Percentiles rank a stretch among this genome's conserved stretches.
Evolutionary conservation across 2,888 invertebrate species (phyloP).

Genomic region (Caenorhabditis afra): DNA sequence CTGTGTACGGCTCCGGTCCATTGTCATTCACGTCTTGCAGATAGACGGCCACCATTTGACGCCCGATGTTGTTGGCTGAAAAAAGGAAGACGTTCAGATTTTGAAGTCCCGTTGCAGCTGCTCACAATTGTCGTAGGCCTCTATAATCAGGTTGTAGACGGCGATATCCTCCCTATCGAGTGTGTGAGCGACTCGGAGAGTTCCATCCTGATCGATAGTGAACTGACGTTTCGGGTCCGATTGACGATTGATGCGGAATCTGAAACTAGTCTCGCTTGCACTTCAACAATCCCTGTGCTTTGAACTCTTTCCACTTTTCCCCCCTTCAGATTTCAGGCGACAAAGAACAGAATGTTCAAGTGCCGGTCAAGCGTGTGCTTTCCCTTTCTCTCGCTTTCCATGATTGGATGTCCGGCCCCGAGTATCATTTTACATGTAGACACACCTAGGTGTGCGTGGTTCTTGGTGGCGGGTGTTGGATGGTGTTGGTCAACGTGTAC

Average conservation of each 20-base stretch:
- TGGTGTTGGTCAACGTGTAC: slow-evolving; percentile 15
- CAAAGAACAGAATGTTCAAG: slow-evolving; percentile 1
- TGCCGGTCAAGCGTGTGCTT: slow-evolving; percentile 28
- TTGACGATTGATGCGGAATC: slow-evolving; percentile 87
- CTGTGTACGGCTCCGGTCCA: slow-evolving; percentile 90
- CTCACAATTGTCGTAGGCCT: slow-evolving; percentile 91
- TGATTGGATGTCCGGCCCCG: slow-evolving; percentile 40
- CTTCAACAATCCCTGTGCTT: too few relatives aligned
- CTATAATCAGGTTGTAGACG: slow-evolving; percentile 94
- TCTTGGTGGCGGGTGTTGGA: background rate
- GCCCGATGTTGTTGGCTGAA: slow-evolving; percentile 87
- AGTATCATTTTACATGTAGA: slow-evolving; percentile 47
- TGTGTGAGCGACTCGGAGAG: slow-evolving; percentile 92
- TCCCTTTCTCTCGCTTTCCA: slow-evolving; percentile 20
- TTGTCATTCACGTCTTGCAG: slow-evolving; percentile 94
- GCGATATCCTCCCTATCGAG: slow-evolving; percentile 95
- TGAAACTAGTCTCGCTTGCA: slow-evolving; percentile 46
- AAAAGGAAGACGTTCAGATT: slow-evolving; percentile 10
- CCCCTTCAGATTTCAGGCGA: background rate
- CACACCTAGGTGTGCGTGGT: slow-evolving; percentile 26
- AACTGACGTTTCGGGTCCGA: slow-evolving; percentile 95
- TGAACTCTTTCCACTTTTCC: background rate
- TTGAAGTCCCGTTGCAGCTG: too few relatives aligned
- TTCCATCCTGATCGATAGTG: slow-evolving; percentile 94
- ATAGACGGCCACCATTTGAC: slow-evolving; percentile 87